Percentiles rank a stretch among this genome's conserved stretches.
Conservation (phyloP, 2,113 vertebrate species). For the Podarcis raffonei region DNA sequence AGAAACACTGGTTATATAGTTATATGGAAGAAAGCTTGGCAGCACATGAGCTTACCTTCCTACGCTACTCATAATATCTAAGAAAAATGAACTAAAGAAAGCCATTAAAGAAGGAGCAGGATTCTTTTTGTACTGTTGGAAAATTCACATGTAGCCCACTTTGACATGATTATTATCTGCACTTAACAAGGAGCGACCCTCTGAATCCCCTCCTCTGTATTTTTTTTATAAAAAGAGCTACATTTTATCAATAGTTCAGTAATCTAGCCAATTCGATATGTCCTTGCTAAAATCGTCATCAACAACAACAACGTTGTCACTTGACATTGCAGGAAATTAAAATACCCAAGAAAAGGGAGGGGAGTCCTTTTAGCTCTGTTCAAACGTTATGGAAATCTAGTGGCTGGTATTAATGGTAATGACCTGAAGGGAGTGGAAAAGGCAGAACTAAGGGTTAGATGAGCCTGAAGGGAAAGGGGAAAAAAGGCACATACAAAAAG, state of each 20-base stretch:
- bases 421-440: conserved; percentile 4
- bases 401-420: background rate
- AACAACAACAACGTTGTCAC: background rate
- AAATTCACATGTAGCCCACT: background rate
- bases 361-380: background rate
- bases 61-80: too few relatives aligned
- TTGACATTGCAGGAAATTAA: background rate
- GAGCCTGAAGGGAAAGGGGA: background rate
- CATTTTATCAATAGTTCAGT: background rate
- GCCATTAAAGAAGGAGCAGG: background rate
- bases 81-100: background rate
- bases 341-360: background rate
- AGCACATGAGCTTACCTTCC: background rate
- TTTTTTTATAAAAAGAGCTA: background rate
- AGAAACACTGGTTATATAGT: background rate
- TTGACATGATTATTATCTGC: background rate
- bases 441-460: background rate
- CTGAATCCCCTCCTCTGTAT: background rate
- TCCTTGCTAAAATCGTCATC: background rate
- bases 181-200: background rate
- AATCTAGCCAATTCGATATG: background rate
- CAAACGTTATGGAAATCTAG: background rate
- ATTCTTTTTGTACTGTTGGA: background rate
- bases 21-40: background rate
- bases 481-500: conserved; percentile 34